Evolutionary conservation across 1,140 invertebrate genomes (phyloP).

Genomic region (Brachionus sp.): DNA sequence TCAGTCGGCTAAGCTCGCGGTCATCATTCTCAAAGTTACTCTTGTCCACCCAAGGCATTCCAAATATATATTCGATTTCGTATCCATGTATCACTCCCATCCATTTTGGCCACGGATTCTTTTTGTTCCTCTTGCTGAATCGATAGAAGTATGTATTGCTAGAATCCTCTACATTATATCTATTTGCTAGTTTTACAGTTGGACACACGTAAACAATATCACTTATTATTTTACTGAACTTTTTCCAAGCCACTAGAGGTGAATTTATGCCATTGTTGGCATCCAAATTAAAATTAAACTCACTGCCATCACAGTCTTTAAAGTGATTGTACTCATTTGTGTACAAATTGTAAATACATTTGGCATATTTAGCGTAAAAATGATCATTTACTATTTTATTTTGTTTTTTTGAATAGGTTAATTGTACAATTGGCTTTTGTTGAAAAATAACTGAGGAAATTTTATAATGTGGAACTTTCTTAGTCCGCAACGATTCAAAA

Average conservation of each 20-base stretch:
- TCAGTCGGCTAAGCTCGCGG: not conserved
- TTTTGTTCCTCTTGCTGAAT: slow-evolving; percentile 48
- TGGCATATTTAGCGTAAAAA: slow-evolving; percentile 1
- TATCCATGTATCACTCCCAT: slow-evolving; percentile 85
- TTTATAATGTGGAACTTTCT: not conserved
- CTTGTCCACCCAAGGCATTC: not conserved
- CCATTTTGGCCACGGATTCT: slow-evolving; percentile 88
- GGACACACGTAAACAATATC: slow-evolving; percentile 64
- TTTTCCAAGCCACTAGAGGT: not conserved
- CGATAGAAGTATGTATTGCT: slow-evolving; percentile 7
- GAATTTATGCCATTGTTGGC: not conserved
- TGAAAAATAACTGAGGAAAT: not conserved
- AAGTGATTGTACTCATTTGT: not conserved
- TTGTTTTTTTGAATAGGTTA: not conserved
- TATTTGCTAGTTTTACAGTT: slow-evolving; percentile 83
- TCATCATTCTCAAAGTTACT: slow-evolving; percentile 1
- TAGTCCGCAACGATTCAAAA: slow-evolving; percentile 21
- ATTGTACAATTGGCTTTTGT: not conserved
- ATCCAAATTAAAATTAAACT: not conserved
- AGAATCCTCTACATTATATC: slow-evolving; percentile 65
- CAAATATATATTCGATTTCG: slow-evolving; percentile 44
- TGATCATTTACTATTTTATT: not conserved
- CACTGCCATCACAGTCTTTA: not conserved
- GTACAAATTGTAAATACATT: not conserved
- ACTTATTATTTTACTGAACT: not conserved